Evolutionary conservation across 2,797 vertebrate species (phyloP).

Genomic region (Corythornis leucogaster): DNA sequence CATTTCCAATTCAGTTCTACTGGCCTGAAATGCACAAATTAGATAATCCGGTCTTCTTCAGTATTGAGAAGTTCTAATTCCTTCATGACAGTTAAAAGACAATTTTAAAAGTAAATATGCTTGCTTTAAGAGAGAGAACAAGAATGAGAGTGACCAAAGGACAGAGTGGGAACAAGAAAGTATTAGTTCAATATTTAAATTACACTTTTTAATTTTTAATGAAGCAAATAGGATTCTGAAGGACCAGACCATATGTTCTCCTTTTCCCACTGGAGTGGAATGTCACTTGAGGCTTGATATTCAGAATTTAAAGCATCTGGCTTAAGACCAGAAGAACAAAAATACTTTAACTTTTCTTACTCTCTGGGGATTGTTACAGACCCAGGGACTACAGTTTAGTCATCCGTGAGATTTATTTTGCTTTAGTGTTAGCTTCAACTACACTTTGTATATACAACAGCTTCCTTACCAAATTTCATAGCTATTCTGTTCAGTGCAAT

Average conservation of each 20-base stretch:
- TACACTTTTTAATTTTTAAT: not conserved
- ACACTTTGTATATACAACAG: slow-evolving; percentile 55
- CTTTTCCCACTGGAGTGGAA: slow-evolving; percentile 69
- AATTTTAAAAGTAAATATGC: not conserved
- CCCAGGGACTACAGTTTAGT: slow-evolving; percentile 45
- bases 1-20: not conserved
- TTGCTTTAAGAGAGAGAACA: not conserved
- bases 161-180: not conserved
- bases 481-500: not conserved
- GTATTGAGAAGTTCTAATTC: not conserved
- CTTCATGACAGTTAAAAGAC: not conserved
- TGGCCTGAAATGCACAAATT: not conserved
- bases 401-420: slow-evolving; percentile 71
- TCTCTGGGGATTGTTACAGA: slow-evolving; percentile 64
- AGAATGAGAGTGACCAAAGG: not conserved
- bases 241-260: not conserved
- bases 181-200: not conserved
- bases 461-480: slow-evolving; percentile 61
- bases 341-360: slow-evolving; percentile 72
- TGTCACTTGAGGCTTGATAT: slow-evolving; percentile 65
- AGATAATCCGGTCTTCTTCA: not conserved
- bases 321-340: slow-evolving; percentile 68
- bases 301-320: slow-evolving; percentile 76
- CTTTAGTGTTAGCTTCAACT: slow-evolving; percentile 54
- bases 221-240: slow-evolving; percentile 3